Evolutionary conservation across 1,140 invertebrate genomes (phyloP).

Genomic region (Formica exsecta): DNA sequence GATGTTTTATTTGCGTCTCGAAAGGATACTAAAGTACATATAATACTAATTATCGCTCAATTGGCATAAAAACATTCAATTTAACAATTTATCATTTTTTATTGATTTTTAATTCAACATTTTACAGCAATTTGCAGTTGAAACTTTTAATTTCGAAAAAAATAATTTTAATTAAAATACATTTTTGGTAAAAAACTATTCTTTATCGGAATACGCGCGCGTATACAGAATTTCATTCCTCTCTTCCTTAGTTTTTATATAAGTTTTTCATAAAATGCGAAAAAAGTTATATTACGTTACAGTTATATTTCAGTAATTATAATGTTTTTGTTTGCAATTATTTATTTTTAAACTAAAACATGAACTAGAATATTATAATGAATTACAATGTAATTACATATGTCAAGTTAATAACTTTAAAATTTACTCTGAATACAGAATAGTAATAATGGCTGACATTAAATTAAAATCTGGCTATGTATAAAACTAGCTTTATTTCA

Average conservation of each 20-base stretch:
- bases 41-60: background rate
- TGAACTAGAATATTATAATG: conserved; percentile 14
- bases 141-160: background rate
- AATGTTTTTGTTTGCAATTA: background rate
- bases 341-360: conserved; percentile 33
- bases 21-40: background rate
- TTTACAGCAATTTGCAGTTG: background rate
- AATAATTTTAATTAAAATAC: background rate
- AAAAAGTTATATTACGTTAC: conserved; percentile 6
- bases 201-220: background rate
- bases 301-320: conserved; percentile 19
- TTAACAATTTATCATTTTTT: conserved; percentile 30
- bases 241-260: background rate
- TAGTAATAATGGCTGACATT: conserved; percentile 33
- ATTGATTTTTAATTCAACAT: background rate
- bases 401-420: background rate
- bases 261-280: conserved; percentile 8
- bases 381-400: conserved; percentile 9
- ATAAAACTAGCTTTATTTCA: conserved; percentile 47
- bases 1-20: background rate
- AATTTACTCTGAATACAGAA: conserved; percentile 27
- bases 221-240: conserved; percentile 6
- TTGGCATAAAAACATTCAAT: background rate
- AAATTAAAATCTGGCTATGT: conserved; percentile 25
- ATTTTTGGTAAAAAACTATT: conserved; percentile 22